Evolutionary conservation across 2,797 vertebrate genomes (phyloP).

Genomic region (Intellagama lesueurii): DNA sequence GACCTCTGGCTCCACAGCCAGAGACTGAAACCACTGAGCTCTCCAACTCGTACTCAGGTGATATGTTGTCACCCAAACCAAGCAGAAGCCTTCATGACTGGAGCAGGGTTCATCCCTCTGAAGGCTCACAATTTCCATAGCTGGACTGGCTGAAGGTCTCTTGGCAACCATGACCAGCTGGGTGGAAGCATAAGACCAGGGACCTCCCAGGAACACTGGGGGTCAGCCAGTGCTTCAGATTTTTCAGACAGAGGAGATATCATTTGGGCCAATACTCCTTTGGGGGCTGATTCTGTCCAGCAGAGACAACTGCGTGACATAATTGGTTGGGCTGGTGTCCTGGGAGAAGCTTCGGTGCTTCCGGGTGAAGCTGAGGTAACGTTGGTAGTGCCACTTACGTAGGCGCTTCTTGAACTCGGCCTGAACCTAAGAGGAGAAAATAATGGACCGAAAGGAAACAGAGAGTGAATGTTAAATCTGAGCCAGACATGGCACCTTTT

Average conservation of each 20-base stretch:
- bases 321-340: conserved; percentile 74
- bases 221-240: background rate
- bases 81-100: background rate
- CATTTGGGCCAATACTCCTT: conserved; percentile 62
- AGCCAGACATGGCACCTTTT: too few relatives aligned
- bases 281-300: conserved; percentile 76
- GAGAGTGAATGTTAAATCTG: background rate
- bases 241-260: conserved; percentile 81
- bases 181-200: background rate
- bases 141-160: background rate
- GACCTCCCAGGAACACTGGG: background rate
- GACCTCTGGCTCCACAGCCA: too few relatives aligned
- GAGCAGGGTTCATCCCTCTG: background rate
- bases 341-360: conserved; percentile 71
- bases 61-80: background rate
- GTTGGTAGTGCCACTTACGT: conserved; percentile 81
- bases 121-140: background rate
- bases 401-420: conserved; percentile 84
- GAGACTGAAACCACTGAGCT: too few relatives aligned
- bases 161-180: too few relatives aligned
- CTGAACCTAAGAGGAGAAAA: conserved; percentile 79
- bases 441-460: background rate
- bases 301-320: conserved; percentile 79
- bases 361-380: conserved; percentile 79
- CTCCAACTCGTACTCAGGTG: background rate